phyloP scores from a whole-genome alignment of 2,797 vertebrate genomes.

The Phoxinus dragarum region DNA sequence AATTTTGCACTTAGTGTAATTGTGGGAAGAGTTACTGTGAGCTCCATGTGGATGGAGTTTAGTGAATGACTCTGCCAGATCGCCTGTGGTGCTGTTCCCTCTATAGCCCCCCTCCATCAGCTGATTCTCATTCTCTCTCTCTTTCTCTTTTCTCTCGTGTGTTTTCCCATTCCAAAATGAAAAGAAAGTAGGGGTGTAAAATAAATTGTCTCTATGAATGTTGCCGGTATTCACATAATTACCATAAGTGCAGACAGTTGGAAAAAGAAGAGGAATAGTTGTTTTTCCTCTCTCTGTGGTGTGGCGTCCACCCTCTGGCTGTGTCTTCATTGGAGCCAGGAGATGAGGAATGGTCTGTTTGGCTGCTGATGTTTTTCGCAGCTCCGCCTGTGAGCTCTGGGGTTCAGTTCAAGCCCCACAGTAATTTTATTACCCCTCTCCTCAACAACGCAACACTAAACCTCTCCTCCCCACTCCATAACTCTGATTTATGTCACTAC shows the following conservation, averaged over 20 bases:
- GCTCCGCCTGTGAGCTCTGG: constrained; percentile 18
- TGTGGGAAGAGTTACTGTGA: constrained; percentile 35
- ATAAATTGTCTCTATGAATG: constrained; percentile 32
- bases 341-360: constrained; percentile 22
- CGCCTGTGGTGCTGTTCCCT: constrained; percentile 30
- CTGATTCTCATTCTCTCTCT: constrained; percentile 10
- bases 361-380: constrained; percentile 43
- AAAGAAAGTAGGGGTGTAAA: constrained; percentile 4
- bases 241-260: constrained; percentile 71
- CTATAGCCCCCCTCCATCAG: not conserved
- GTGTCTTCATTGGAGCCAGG: constrained; percentile 39
- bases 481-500: constrained; percentile 34
- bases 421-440: constrained; percentile 34
- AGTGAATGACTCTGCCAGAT: constrained; percentile 42
- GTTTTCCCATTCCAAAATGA: constrained; percentile 2
- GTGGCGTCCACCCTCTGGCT: constrained; percentile 26
- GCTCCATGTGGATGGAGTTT: constrained; percentile 40
- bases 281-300: constrained; percentile 23
- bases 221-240: constrained; percentile 51
- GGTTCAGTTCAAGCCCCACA: constrained; percentile 22
- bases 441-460: constrained; percentile 37
- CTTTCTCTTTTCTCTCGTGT: constrained; percentile 11
- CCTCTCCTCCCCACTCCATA: not conserved
- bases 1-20: constrained; percentile 28
- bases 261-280: constrained; percentile 37